These are phyloP conservation scores for Rhadina sibilatrix DNA, from an alignment of 2,113 vertebrate genomes.

Conservation along the genomic window DNA sequence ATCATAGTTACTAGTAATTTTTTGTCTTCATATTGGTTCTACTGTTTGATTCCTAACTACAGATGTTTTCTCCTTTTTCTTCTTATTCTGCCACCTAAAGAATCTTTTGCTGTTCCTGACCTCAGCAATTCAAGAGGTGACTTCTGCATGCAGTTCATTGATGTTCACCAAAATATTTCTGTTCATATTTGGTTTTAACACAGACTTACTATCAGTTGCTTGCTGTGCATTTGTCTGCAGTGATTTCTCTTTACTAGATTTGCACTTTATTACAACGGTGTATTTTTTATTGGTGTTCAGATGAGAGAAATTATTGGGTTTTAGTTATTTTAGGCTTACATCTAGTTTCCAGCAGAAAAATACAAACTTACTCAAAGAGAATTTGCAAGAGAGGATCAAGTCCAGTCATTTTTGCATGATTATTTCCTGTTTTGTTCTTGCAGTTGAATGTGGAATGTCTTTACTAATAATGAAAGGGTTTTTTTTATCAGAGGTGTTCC, in stretches of 20 bases:
- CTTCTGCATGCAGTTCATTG: conserved; percentile 80
- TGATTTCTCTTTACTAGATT: conserved; percentile 2
- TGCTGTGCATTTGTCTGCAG: conserved; percentile 28
- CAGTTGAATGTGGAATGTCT: conserved; percentile 42
- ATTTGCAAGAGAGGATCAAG: not conserved
- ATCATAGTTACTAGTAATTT: not conserved
- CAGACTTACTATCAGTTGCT: conserved; percentile 15
- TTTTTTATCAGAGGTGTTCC: not conserved
- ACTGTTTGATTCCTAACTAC: conserved; percentile 73
- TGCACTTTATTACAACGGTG: not conserved
- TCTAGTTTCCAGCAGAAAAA: not conserved
- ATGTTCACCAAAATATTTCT: conserved; percentile 59
- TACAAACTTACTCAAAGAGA: not conserved
- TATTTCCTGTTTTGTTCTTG: not conserved
- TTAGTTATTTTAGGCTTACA: not conserved
- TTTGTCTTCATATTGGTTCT: conserved; percentile 43
- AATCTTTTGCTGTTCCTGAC: conserved; percentile 97
- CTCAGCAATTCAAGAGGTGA: conserved; percentile 99
- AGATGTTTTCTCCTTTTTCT: conserved; percentile 80
- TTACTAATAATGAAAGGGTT: conserved; percentile 30
- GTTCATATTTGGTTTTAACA: conserved; percentile 17
- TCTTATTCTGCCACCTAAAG: conserved; percentile 84
- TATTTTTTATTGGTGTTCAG: not conserved
- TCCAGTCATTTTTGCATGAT: conserved; percentile 51
- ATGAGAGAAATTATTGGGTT: not conserved